Percentiles rank a stretch among this genome's conserved stretches.
Evolutionary conservation across 2,888 invertebrate genomes (phyloP).

Genomic region (Hemicrepidius hirtus): DNA sequence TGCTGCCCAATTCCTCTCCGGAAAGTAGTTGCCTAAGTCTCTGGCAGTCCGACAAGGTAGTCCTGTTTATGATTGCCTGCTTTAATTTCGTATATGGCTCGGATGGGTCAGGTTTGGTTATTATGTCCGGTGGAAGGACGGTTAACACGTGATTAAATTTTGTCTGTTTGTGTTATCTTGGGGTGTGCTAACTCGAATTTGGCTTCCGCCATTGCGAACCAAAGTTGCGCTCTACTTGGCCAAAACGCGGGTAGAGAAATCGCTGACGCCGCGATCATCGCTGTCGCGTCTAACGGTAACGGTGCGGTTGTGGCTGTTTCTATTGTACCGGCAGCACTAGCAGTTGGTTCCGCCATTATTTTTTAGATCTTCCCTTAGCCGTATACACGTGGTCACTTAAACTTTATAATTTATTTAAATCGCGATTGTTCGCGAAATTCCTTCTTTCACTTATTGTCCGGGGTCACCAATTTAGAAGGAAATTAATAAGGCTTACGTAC

Average conservation of each 20-base stretch:
- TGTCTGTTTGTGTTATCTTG: conserved; percentile 4
- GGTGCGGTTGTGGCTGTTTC: background rate
- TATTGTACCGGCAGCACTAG: no score
- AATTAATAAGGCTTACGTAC: no score
- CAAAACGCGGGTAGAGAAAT: conserved; percentile 11
- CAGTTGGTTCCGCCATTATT: background rate
- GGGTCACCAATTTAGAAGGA: no score
- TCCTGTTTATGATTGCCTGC: conserved; percentile 12
- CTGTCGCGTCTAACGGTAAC: background rate
- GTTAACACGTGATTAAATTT: conserved; percentile 22
- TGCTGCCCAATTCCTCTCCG: conserved; percentile 10
- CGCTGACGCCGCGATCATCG: background rate
- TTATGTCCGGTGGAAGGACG: conserved; percentile 4
- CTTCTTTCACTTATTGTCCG: no score
- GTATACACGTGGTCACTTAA: no score
- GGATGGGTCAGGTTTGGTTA: conserved; percentile 3
- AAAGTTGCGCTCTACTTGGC: conserved; percentile 2
- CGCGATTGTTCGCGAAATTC: no score
- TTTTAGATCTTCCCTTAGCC: background rate
- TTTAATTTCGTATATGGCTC: conserved; percentile 9
- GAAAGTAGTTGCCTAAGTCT: conserved; percentile 5
- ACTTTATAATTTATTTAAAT: no score
- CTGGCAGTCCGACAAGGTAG: conserved; percentile 14
- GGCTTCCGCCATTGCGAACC: conserved; percentile 24
- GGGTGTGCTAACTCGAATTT: conserved; percentile 14